These are phyloP conservation scores for Ciconia maguari DNA, from an alignment of 2,113 vertebrate genomes.

Conservation along the genomic window DNA sequence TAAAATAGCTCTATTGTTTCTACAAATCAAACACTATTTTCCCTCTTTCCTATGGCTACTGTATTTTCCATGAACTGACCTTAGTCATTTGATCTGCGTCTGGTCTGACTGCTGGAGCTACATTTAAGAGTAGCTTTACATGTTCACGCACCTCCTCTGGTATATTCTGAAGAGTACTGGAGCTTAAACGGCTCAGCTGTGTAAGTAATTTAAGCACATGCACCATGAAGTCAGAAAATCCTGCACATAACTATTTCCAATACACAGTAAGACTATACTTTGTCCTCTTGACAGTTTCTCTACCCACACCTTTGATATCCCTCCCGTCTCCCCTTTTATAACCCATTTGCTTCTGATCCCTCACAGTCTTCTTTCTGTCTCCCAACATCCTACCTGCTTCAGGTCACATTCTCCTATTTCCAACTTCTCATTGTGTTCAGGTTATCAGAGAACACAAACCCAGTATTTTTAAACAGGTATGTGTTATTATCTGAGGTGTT, in stretches of 20 bases:
- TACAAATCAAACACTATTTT: neutral
- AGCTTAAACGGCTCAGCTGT: conserved; percentile 90
- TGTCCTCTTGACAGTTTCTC: neutral
- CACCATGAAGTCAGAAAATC: conserved; percentile 27
- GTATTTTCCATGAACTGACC: conserved; percentile 70
- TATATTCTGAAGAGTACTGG: conserved; percentile 82
- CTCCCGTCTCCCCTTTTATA: neutral
- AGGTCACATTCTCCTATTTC: neutral
- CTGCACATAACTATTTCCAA: neutral
- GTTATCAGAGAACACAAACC: neutral
- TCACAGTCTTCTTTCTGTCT: neutral
- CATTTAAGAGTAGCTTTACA: conserved; percentile 92
- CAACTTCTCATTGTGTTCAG: neutral
- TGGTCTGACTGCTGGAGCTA: conserved; percentile 90
- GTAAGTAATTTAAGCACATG: conserved; percentile 31
- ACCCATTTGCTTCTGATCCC: neutral
- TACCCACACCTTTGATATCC: neutral
- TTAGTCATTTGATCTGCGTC: conserved; percentile 99
- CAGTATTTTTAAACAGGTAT: neutral
- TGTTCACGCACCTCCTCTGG: conserved; percentile 93
- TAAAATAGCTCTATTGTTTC: neutral
- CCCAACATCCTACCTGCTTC: neutral
- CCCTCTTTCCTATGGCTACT: neutral
- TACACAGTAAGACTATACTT: neutral
- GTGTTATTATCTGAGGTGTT: neutral